Base-by-base conservation (phyloP, 2,888 invertebrate species). In the Drosophila buzzatii region DNA sequence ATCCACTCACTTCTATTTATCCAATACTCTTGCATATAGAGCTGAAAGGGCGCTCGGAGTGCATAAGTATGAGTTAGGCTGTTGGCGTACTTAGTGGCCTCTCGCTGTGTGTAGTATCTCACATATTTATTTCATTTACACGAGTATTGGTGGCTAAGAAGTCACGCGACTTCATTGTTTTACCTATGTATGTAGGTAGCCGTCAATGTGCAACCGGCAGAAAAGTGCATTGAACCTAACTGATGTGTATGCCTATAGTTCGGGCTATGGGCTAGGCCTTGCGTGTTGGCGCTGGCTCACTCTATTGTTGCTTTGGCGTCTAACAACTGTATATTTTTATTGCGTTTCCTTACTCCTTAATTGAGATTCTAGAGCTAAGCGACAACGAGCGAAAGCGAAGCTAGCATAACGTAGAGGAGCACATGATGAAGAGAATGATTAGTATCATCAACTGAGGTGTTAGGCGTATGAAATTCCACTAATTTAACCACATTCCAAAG, bases 251-350 rank as follows among this genome's bases (percentile, higher is more conserved):
- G 41, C 14, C 44, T 44, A 58, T 52, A 61, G 45, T 51, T 51
- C 51, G 51, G 20, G 51, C 51, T 35, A 51, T 59, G 39, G 53
- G 63, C 76, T 61, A 64, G 72, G 67, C 63, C 60, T 63, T 67
- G 76, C 77, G 70, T 79, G 77, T 35, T 75, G 68, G 59, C 58
- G 59, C 79, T 62, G 41, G 62, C 57, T 52, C 62, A 69, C 66
- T 65, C 49, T 52, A 52, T 58, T 61, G 44, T 47, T 66, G 59
- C 64, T 75, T 64, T 44, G 62, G 59, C 66, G 73, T 73, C 70
- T 68, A 81, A 70, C 68, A 68, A 64, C 69, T 69, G 79, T 81
- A 73, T 75, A 86, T 84, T 81, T 85, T 85, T 76, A 88, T 85
- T 81, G 81, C 67, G 72, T 76, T 72, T 69, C 69, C 65, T 71